Evolutionary conservation across 2,888 invertebrate genomes (phyloP).

Genomic region (Opisthograptis luteolata): DNA sequence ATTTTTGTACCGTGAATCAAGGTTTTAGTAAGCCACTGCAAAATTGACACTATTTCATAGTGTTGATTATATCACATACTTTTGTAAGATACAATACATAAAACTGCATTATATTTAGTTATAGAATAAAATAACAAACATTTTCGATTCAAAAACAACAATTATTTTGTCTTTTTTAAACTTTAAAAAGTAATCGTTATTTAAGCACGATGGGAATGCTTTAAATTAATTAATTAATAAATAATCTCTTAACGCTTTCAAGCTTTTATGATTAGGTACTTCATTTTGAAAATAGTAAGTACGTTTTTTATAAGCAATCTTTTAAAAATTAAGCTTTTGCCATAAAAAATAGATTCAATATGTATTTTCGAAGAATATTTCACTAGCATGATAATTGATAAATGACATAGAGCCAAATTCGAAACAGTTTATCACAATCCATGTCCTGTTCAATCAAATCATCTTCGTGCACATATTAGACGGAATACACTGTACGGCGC

Average conservation of each 20-base stretch:
- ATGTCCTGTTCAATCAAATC: constrained; percentile 18
- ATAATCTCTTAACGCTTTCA: neutral
- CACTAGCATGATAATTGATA: constrained; percentile 2
- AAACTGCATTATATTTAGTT: constrained; percentile 10
- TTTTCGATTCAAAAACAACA: constrained; percentile 13
- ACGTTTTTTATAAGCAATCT: neutral
- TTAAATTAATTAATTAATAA: neutral
- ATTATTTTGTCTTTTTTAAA: constrained; percentile 11
- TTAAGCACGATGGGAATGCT: neutral
- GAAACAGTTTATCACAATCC: constrained; percentile 30
- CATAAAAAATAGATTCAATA: neutral
- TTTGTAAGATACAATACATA: constrained; percentile 30
- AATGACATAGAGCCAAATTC: constrained; percentile 15
- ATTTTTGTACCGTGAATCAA: constrained; percentile 53
- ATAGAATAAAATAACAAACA: constrained; percentile 12
- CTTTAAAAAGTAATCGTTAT: neutral
- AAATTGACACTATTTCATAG: constrained; percentile 44
- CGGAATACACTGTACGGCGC: neutral
- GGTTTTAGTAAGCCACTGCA: constrained; percentile 36
- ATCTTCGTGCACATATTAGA: neutral
- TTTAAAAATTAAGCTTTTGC: neutral
- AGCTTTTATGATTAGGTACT: neutral
- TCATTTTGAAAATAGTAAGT: neutral
- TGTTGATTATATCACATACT: constrained; percentile 40
- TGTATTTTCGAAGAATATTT: constrained; percentile 11